These are phyloP conservation scores for Falcaria lacertinaria DNA, from an alignment of 2,888 invertebrate species.

Conservation along the genomic window DNA sequence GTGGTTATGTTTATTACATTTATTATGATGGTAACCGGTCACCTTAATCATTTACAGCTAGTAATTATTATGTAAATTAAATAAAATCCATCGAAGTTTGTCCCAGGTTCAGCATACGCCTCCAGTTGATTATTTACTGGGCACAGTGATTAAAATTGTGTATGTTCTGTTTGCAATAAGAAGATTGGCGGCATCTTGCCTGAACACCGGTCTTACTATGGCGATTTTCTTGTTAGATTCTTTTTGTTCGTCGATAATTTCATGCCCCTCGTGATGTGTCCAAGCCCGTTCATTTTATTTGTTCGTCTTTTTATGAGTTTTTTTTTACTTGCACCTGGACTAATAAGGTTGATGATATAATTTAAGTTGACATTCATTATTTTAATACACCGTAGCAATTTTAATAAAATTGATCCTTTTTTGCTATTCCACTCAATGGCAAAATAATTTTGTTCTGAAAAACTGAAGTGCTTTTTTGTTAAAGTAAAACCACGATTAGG, in stretches of 20 bases:
- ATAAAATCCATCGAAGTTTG: background rate
- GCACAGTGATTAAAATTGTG: background rate
- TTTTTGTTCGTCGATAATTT: constrained; percentile 36
- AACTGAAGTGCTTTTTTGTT: too few relatives aligned
- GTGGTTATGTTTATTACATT: too few relatives aligned
- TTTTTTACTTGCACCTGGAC: constrained; percentile 16
- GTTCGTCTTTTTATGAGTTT: constrained; percentile 19
- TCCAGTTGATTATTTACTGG: background rate
- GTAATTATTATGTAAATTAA: too few relatives aligned
- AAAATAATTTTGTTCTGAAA: too few relatives aligned
- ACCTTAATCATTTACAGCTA: too few relatives aligned
- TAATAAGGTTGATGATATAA: constrained; percentile 21
- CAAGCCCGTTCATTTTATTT: constrained; percentile 4
- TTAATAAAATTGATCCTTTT: constrained; percentile 27
- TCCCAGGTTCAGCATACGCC: background rate
- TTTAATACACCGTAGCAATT: constrained; percentile 22
- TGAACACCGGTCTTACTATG: constrained; percentile 23
- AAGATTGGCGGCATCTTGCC: constrained; percentile 23
- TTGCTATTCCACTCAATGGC: constrained; percentile 14
- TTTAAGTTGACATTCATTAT: constrained; percentile 20
- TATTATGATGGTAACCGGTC: too few relatives aligned
- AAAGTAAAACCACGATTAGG: too few relatives aligned
- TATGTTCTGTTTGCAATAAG: constrained; percentile 13
- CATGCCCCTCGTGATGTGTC: constrained; percentile 30
- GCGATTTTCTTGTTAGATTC: constrained; percentile 25